Percentiles rank a stretch among this genome's conserved stretches.
These are phyloP conservation scores for Halocaridina rubra DNA, from an alignment of 2,888 invertebrate species.

Conservation along the genomic window DNA sequence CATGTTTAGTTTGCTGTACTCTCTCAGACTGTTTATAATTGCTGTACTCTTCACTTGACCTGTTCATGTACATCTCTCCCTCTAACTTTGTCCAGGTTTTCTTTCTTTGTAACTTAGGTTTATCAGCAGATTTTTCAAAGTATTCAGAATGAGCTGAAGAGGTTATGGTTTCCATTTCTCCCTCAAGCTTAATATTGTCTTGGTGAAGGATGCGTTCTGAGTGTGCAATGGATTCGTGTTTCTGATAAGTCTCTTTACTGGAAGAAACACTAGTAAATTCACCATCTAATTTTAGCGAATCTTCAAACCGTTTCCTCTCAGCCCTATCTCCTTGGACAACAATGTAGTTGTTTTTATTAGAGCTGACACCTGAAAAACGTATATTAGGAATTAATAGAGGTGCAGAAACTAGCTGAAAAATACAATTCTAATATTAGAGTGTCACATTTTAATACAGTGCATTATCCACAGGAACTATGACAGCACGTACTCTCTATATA, in stretches of 20 bases:
- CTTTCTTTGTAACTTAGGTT: constrained; percentile 51
- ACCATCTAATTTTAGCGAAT: constrained; percentile 31
- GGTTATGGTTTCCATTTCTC: constrained; percentile 33
- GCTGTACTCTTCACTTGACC: constrained; percentile 53
- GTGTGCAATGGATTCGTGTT: constrained; percentile 36
- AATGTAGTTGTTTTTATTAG: constrained; percentile 46
- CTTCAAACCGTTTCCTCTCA: constrained; percentile 20
- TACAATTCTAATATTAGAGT: no score
- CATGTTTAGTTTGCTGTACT: constrained; percentile 65
- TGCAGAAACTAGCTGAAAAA: not conserved
- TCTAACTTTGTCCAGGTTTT: constrained; percentile 66
- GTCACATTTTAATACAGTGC: no score
- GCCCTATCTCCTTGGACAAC: constrained; percentile 55
- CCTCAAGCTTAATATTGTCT: constrained; percentile 35
- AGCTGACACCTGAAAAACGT: constrained; percentile 54
- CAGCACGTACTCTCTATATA: no score
- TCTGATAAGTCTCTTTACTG: constrained; percentile 45
- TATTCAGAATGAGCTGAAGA: constrained; percentile 46
- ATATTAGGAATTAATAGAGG: not conserved
- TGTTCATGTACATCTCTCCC: constrained; percentile 60
- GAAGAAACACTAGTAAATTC: constrained; percentile 46
- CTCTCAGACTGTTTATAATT: constrained; percentile 66
- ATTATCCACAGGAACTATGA: no score
- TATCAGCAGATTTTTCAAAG: constrained; percentile 29
- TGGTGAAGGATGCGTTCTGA: constrained; percentile 30